These are phyloP conservation scores for Eupeodes luniger DNA, from an alignment of 2,888 invertebrate species.

Conservation along the genomic window DNA sequence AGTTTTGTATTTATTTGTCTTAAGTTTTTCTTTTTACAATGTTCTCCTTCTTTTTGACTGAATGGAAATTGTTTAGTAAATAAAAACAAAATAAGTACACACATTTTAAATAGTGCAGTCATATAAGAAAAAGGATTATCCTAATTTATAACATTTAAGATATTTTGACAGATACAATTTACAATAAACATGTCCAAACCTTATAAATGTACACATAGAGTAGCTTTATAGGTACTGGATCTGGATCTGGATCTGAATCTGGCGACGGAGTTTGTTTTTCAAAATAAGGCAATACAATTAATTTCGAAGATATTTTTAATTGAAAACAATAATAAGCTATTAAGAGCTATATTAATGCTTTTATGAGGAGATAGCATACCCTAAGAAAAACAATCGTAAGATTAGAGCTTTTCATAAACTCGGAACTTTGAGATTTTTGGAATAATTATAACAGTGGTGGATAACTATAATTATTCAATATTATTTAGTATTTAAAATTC, in stretches of 20 bases:
- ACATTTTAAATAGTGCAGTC: conserved; percentile 1
- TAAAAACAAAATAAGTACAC: neutral
- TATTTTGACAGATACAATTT: neutral
- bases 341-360: no score
- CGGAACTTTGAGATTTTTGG: no score
- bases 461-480: no score
- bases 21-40: neutral
- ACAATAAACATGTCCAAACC: neutral
- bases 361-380: no score
- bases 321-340: no score
- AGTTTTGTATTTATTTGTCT: neutral
- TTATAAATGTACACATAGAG: neutral
- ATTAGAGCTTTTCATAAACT: no score
- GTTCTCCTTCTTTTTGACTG: neutral
- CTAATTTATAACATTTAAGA: conserved; percentile 20
- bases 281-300: conserved; percentile 15
- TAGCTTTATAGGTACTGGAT: no score
- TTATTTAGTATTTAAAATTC: no score
- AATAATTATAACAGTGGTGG: no score
- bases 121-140: conserved; percentile 30
- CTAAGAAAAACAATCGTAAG: no score
- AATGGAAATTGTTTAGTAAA: neutral
- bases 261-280: conserved; percentile 12
- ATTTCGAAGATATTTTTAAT: neutral
- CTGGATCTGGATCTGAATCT: neutral